These are phyloP conservation scores for Amblyornis subalaris DNA, from an alignment of 2,113 vertebrate genomes.

Conservation along the genomic window DNA sequence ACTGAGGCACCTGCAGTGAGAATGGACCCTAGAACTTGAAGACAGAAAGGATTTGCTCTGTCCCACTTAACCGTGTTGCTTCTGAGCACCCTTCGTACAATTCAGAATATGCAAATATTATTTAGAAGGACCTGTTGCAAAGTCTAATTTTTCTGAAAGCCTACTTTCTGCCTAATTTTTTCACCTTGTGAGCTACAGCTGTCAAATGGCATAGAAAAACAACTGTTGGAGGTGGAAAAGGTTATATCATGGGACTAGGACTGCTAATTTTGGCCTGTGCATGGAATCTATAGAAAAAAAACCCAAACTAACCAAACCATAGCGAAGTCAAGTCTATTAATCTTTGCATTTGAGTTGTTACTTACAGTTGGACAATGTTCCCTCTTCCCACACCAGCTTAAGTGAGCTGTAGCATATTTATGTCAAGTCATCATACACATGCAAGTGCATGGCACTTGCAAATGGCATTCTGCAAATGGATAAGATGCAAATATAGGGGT, in stretches of 20 bases:
- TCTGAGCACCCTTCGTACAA: background rate
- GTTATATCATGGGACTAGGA: background rate
- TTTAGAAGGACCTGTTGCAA: background rate
- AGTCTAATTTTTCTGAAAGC: background rate
- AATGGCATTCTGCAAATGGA: background rate
- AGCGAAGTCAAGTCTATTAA: background rate
- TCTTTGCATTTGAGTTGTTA: background rate
- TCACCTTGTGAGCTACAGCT: background rate
- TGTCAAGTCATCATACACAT: background rate
- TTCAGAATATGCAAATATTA: background rate
- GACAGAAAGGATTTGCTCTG: background rate
- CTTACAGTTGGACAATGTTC: background rate
- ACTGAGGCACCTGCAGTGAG: background rate
- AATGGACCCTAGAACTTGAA: background rate
- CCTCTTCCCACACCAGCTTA: background rate
- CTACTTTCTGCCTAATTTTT: background rate
- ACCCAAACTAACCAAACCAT: accelerated
- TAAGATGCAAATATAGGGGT: background rate
- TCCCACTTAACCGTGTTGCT: background rate
- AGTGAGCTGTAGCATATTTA: background rate
- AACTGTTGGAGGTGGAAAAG: background rate
- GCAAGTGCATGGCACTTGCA: background rate
- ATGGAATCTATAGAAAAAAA: background rate
- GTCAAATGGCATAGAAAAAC: background rate
- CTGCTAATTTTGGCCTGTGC: background rate